Base-by-base conservation (phyloP, 2,797 vertebrate genomes). In the Lutjanus campechanus region DNA sequence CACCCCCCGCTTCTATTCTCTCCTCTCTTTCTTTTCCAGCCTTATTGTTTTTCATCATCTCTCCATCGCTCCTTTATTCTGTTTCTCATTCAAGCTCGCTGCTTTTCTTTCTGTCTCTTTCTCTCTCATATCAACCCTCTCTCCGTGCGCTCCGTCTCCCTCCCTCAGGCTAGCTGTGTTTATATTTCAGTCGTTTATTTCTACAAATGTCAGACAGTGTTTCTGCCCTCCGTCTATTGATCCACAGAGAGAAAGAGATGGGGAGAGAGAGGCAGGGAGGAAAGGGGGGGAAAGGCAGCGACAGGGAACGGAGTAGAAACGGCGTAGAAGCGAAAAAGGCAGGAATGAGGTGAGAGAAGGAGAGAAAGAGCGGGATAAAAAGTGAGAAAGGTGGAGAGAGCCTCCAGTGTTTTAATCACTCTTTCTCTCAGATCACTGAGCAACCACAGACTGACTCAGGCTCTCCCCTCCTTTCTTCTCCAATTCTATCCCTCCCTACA, bases 161-260 rank as follows among this genome's bases (percentile, higher is more conserved):
- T 88, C 91, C 92, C 89, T 53, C 73, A 83, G 89, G 93, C 92
- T 70, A 74, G 83, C 89, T 71, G 91, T 93, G 92, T 93, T 94
- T 92, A 92, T 93, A 93, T 95, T 94, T 94, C 91, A 90, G 86
- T 92, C 90, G 92, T 94, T 94, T 94, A 93, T 94, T 94, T 92
- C 93, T 92, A 93, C 92, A 92, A 94, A 95, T 92, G 94, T 95
- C 93, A 94, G 87, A 92, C 89, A 90, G 89, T 81, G 90, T 94
- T 95, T 90, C 91, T 92, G 91, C 91, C 92, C 89, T 86, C 88
- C 82, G 82, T 89, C 91, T 92, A 95, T 93, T 92, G 93, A 95
- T 94, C 91, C 91, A 76, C 74, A 82, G 88, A 88, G 85, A 77
- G 65, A 87, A 63, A 76, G 81, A 77, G 68, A 82, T 20, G 61